These are phyloP conservation scores for Sphaeridia pumilis DNA, from an alignment of 2,888 invertebrate species.

Conservation along the genomic window DNA sequence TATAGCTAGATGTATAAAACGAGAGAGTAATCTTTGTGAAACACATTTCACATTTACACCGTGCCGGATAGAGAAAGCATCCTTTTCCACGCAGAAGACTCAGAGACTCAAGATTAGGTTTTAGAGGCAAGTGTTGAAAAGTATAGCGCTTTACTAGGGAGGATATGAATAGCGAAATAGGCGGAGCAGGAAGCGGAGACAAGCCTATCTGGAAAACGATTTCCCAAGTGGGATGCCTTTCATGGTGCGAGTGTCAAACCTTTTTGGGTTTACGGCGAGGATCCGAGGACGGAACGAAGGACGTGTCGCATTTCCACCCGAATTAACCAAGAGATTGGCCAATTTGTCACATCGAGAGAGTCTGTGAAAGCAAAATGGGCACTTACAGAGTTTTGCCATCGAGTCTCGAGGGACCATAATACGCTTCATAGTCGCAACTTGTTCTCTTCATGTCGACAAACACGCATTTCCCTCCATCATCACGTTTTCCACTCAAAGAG, in stretches of 20 bases:
- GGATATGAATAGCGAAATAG: constrained; percentile 12
- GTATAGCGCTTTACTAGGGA: no score
- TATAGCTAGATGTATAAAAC: no score
- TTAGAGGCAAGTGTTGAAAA: no score
- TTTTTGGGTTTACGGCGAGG: constrained; percentile 31
- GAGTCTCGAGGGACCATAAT: constrained; percentile 24
- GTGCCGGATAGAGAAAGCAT: no score
- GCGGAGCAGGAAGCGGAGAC: constrained; percentile 25
- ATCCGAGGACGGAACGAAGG: constrained; percentile 28
- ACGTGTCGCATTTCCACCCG: constrained; percentile 37
- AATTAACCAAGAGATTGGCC: constrained; percentile 36
- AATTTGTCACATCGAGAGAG: constrained; percentile 35
- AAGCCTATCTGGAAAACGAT: constrained; percentile 25
- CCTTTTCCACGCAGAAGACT: no score
- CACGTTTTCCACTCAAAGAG: not conserved
- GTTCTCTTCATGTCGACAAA: not conserved
- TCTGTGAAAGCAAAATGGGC: constrained; percentile 28
- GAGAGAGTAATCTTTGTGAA: no score
- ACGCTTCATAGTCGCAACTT: constrained; percentile 1
- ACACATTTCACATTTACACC: no score
- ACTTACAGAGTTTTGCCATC: constrained; percentile 34
- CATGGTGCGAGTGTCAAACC: constrained; percentile 35
- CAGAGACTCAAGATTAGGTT: no score
- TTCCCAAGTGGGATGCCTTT: constrained; percentile 35
- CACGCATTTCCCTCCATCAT: not conserved